A percentile compares a stretch with the other conserved stretches of the same genome.
Evolutionary conservation across 1,140 invertebrate genomes (phyloP).

Genomic region (Apis dorsata): DNA sequence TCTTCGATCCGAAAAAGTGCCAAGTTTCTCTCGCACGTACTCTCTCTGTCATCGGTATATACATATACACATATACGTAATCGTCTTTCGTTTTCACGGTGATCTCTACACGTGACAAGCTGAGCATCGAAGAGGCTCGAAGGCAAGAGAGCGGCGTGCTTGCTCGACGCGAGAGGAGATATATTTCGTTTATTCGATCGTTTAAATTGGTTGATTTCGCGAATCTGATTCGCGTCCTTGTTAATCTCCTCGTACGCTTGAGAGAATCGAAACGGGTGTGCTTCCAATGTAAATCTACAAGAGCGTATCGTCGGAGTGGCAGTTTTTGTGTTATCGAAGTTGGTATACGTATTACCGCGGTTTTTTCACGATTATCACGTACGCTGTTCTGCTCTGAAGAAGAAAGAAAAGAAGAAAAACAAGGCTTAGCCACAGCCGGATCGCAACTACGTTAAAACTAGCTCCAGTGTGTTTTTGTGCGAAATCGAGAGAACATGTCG

Average conservation of each 20-base stretch:
- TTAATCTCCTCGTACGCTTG: neutral
- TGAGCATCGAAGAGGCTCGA: slow-evolving; percentile 2
- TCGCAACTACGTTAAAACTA: slow-evolving; percentile 1
- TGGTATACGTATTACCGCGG: neutral
- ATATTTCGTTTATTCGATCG: neutral
- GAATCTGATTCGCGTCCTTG: neutral
- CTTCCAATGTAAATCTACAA: slow-evolving; percentile 56
- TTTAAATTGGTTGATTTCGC: neutral
- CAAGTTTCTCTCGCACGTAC: slow-evolving; percentile 57
- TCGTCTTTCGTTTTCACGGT: slow-evolving; percentile 36
- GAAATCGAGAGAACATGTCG: slow-evolving; percentile 70
- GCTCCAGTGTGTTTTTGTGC: slow-evolving; percentile 58
- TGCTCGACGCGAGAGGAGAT: neutral
- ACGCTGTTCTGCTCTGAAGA: neutral
- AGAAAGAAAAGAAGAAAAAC: neutral
- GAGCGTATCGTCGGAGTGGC: slow-evolving; percentile 61
- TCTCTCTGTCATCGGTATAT: neutral
- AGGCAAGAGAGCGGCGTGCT: slow-evolving; percentile 7
- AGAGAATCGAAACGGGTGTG: slow-evolving; percentile 31
- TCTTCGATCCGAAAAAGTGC: slow-evolving; percentile 59
- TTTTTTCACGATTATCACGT: neutral
- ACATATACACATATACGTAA: neutral
- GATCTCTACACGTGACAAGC: slow-evolving; percentile 31
- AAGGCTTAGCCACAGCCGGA: slow-evolving; percentile 16
- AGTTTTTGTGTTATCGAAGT: slow-evolving; percentile 69